Evolutionary conservation across 2,113 vertebrate species (phyloP).

Genomic region (Sula dactylatra): DNA sequence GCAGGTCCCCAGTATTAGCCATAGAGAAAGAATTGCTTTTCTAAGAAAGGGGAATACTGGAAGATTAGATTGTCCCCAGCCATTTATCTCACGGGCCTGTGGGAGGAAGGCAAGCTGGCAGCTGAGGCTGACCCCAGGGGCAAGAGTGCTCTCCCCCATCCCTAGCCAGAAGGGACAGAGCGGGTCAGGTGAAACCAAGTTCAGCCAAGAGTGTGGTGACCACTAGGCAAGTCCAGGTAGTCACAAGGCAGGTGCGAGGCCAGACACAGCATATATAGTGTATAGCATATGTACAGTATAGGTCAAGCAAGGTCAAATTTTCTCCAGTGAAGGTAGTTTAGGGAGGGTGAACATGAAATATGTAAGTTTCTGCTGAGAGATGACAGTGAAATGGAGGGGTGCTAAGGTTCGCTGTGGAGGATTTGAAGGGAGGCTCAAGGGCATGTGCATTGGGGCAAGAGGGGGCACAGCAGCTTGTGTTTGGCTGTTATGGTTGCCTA

Average conservation of each 20-base stretch:
- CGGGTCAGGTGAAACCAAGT: neutral
- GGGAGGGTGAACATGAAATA: neutral
- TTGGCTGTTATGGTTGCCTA: neutral
- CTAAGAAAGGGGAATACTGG: neutral
- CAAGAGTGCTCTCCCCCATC: neutral
- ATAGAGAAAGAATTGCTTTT: neutral
- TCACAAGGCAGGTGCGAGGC: neutral
- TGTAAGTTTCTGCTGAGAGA: rapidly evolving
- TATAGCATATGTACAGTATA: neutral
- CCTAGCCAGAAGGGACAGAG: neutral
- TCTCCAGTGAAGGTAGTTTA: neutral
- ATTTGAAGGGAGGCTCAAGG: neutral
- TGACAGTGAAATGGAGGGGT: neutral
- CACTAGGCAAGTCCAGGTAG: neutral
- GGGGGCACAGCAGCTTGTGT: neutral
- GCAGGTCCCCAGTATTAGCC: neutral
- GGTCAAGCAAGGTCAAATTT: neutral
- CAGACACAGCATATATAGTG: neutral
- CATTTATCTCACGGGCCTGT: neutral
- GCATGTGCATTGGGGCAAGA: neutral
- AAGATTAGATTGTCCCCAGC: neutral
- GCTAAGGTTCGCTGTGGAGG: neutral
- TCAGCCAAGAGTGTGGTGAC: neutral
- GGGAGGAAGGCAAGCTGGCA: neutral
- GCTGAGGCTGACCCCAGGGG: neutral